Evolutionary conservation across 2,797 vertebrate species (phyloP).

Genomic region (Darevskia nairensis): DNA sequence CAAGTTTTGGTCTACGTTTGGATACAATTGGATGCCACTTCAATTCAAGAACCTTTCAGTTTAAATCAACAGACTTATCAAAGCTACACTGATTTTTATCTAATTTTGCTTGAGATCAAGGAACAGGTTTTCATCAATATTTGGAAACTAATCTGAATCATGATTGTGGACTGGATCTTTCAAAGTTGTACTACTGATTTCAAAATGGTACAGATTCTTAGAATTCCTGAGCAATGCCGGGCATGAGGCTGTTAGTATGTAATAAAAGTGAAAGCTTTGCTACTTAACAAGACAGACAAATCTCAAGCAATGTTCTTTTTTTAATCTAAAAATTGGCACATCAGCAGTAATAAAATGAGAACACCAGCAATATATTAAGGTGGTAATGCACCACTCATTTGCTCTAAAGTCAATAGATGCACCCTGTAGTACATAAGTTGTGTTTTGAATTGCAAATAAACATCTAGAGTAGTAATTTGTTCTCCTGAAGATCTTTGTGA

Average conservation of each 20-base stretch:
- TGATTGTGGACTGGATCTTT: too few species aligned
- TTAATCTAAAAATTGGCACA: slow-evolving; percentile 31
- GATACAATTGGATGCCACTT: too few species aligned
- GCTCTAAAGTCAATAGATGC: background rate
- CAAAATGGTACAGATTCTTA: too few species aligned
- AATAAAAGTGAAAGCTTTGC: background rate
- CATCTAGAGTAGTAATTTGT: slow-evolving; percentile 36
- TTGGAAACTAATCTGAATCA: too few species aligned
- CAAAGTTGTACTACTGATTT: too few species aligned
- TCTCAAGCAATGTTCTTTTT: background rate
- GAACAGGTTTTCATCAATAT: too few species aligned
- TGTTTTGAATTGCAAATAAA: background rate
- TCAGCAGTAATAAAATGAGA: slow-evolving; percentile 51
- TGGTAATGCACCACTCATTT: background rate
- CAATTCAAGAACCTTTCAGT: too few species aligned
- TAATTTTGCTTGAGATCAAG: too few species aligned
- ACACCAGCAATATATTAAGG: slow-evolving; percentile 42
- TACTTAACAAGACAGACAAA: background rate
- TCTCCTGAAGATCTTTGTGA: slow-evolving; percentile 47
- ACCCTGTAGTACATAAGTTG: background rate
- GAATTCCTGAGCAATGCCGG: too few species aligned
- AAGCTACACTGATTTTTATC: too few species aligned
- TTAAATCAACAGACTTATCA: too few species aligned
- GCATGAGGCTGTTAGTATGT: background rate
- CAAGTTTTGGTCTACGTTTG: too few species aligned